phyloP scores from a whole-genome alignment of 2,113 vertebrate species.

The Hoplias malabaricus region DNA sequence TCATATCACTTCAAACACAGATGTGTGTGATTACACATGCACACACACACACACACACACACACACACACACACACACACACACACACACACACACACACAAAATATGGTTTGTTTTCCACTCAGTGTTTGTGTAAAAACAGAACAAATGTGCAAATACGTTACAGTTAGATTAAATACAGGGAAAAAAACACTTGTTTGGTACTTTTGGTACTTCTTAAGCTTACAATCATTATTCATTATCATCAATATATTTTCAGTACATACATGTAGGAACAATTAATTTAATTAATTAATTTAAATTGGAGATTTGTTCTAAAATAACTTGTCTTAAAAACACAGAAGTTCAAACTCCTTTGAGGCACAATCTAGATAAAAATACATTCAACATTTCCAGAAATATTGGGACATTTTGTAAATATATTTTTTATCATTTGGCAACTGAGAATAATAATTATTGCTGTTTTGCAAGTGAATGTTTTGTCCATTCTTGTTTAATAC shows the following conservation, averaged over 20 bases:
- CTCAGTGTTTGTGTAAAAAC: neutral
- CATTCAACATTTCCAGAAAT: too few relatives aligned
- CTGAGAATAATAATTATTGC: too few relatives aligned
- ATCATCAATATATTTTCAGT: slow-evolving; percentile 4
- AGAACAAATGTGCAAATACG: slow-evolving; percentile 33
- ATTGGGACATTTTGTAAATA: too few relatives aligned
- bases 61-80: neutral
- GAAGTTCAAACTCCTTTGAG: slow-evolving; percentile 1
- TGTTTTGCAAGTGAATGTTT: too few relatives aligned
- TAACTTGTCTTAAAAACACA: slow-evolving; percentile 19
- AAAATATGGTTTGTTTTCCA: slow-evolving; percentile 6
- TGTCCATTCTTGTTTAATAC: too few relatives aligned
- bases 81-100: neutral
- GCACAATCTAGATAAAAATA: slow-evolving; percentile 13
- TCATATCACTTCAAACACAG: neutral
- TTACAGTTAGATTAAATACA: slow-evolving; percentile 19
- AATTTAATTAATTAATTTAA: too few relatives aligned
- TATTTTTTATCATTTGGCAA: too few relatives aligned
- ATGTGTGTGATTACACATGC: neutral
- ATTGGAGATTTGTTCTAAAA: too few relatives aligned
- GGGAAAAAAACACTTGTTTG: neutral
- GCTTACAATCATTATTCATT: too few relatives aligned
- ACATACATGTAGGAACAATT: slow-evolving; percentile 4
- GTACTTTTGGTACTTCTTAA: neutral
- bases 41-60: slow-evolving; percentile 3